These are phyloP conservation scores for Dipodomys stephensi DNA, from an alignment of 2,113 vertebrate species.

Conservation along the genomic window DNA sequence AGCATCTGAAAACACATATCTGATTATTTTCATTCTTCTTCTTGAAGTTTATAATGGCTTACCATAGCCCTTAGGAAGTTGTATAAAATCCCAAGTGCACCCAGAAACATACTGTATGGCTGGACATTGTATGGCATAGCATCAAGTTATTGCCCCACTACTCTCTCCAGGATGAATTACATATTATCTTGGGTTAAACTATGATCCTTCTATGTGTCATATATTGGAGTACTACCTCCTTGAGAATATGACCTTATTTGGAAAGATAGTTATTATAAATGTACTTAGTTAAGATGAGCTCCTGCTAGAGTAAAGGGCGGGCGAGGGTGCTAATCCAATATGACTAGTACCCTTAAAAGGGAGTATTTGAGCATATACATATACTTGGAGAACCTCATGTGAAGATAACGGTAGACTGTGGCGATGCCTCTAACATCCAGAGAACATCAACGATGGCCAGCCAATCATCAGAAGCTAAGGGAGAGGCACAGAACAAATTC, in stretches of 20 bases:
- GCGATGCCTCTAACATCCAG: background rate
- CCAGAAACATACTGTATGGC: background rate
- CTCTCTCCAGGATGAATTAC: background rate
- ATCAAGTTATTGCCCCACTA: background rate
- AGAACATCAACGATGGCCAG: background rate
- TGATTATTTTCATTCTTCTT: background rate
- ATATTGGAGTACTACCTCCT: background rate
- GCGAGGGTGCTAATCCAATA: background rate
- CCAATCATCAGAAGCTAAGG: background rate
- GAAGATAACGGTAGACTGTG: background rate
- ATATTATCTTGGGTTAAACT: background rate
- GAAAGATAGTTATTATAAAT: background rate
- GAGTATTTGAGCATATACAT: background rate
- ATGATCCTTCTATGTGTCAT: background rate
- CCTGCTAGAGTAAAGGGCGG: no score
- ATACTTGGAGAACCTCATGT: background rate
- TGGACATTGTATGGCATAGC: background rate
- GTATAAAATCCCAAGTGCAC: background rate
- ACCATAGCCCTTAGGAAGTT: background rate
- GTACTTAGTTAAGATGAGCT: background rate
- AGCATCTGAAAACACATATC: background rate
- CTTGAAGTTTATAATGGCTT: constrained; percentile 28
- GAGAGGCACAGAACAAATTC: background rate
- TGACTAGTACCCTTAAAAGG: background rate
- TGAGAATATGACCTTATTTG: background rate